Conservation (phyloP, 2,797 vertebrate species). For the Muscicapa comitata region DNA sequence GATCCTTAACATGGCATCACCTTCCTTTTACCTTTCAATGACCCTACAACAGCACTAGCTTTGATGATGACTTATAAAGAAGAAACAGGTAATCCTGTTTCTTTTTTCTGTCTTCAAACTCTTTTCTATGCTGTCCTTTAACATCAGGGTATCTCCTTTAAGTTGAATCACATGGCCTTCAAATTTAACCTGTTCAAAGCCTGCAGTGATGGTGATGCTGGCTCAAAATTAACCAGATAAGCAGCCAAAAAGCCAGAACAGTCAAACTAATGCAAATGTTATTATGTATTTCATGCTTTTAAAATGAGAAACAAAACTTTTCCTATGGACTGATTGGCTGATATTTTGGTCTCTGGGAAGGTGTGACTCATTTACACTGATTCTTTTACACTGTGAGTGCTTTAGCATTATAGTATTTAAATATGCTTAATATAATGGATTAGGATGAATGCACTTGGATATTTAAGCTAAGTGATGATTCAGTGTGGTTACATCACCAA, state of each 20-base stretch:
- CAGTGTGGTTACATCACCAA: neutral
- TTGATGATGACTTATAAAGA: neutral
- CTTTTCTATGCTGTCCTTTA: neutral
- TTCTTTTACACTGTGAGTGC: neutral
- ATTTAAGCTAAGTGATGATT: neutral
- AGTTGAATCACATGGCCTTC: neutral
- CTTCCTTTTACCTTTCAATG: neutral
- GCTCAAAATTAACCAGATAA: neutral
- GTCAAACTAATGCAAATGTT: neutral
- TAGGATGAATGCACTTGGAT: neutral
- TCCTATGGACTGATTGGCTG: neutral
- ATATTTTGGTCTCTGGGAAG: neutral
- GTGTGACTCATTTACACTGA: neutral
- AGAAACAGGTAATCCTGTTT: neutral
- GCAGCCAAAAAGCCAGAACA: neutral
- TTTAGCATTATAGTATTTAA: neutral
- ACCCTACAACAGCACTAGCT: neutral
- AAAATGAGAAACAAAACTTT: neutral
- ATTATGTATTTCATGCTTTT: neutral
- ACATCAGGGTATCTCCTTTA: neutral
- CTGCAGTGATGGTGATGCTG: neutral
- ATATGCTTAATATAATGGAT: neutral
- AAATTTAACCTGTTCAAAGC: neutral
- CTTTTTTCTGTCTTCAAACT: neutral
- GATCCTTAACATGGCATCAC: neutral